Conservation (phyloP, 2,113 vertebrate species). For the Pelecanus crispus region DNA sequence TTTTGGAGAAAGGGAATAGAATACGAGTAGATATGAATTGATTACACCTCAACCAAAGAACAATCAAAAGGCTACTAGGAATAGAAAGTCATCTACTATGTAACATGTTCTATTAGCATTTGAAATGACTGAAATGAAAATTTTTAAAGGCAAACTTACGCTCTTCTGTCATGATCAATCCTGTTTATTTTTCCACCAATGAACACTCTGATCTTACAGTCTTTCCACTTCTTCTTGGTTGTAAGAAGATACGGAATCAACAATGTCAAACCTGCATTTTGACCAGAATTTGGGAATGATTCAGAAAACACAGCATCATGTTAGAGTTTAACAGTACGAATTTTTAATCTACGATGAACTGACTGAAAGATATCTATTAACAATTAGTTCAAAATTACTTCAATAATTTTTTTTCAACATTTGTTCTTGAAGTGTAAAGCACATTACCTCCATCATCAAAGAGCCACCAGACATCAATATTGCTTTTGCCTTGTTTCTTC, state of each 20-base stretch:
- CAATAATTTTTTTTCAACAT: not conserved
- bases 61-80: not conserved
- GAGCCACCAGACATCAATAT: conserved; percentile 98
- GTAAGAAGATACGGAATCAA: conserved; percentile 95
- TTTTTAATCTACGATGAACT: not conserved
- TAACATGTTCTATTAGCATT: not conserved
- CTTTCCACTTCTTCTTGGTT: conserved; percentile 84
- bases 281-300: not conserved
- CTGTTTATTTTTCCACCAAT: conserved; percentile 92
- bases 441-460: conserved; percentile 95
- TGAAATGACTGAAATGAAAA: rapidly evolving
- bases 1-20: not conserved
- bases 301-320: not conserved
- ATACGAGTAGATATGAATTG: not conserved
- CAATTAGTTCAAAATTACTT: not conserved
- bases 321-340: not conserved
- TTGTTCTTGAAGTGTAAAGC: not conserved
- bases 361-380: not conserved
- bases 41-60: not conserved
- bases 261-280: conserved; percentile 84
- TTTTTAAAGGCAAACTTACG: conserved; percentile 76
- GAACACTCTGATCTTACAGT: conserved; percentile 83
- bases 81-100: not conserved
- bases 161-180: conserved; percentile 96
- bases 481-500: conserved; percentile 95